Base-by-base conservation (phyloP, 2,888 invertebrate species). In the Drosophila lacicola region DNA sequence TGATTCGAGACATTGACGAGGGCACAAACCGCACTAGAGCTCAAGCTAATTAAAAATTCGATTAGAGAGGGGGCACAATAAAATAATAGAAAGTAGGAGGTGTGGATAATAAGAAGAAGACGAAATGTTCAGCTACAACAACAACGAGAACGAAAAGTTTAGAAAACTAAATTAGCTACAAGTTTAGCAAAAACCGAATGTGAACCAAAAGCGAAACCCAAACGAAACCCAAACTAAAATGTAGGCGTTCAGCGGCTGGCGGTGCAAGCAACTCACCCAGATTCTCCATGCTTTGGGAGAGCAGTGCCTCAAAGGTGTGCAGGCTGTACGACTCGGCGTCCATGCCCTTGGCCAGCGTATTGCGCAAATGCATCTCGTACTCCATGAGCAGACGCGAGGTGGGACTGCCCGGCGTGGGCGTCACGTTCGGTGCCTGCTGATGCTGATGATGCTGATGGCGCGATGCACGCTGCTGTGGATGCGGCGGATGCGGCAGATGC, bases 241-340 rank as follows among this genome's bases (percentile, higher is more conserved):
- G 25, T 60, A 39, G 34, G 0, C 4, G 46, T 5, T n/a, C 8
- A 3, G 17, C 8, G 4, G 17, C 29, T 39, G 5, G 3, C 41
- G 3, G 10, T 11, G 41, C 4, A 1, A 3, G 6, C 34, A 51
- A 71, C 92, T 90, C 68, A 97, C 97, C 98, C 93, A 98, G 94
- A 93, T 98, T 98, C 93, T 98, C 98, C 97, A 98, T 97, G 93
- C 97, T 98, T 93, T 98, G 98, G 56, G 97, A 97, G 72, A 98
- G 94, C 70, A 98, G 93, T 63, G 98, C 97, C 93, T 98, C 98
- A 90, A 98, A 98, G 1, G 98, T 98, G 91, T 98, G 98, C 80
- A 98, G 93, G 91, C 97, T 97, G 93, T 97, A 98, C 91, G 97
- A 97, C 93, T 98, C 98, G 8, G 98, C 98, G 90, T 98, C 98